Conservation (phyloP, 2,113 vertebrate species). For the pig (Sus scrofa) region T2T-Sscrofa CM000827.6:72766501-72767000, state of each 20-base stretch:
- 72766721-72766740: background rate
- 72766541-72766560: conserved; percentile 3
- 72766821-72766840: conserved; percentile 91
- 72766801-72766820: conserved; percentile 96
- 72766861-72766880: conserved; percentile 97
- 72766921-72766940: conserved; percentile 97
- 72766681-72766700: background rate
- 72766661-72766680: conserved; percentile 43
- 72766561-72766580: background rate
- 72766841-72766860: conserved; percentile 95
- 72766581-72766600: background rate
- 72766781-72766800: conserved; percentile 96
- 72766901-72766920: conserved; percentile 91
- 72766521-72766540: background rate
- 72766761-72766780: conserved; percentile 92
- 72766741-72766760: conserved; percentile 67
- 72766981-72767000: background rate
- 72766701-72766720: conserved; percentile 39
- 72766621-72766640: background rate
- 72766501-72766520: background rate
- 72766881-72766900: conserved; percentile 95
- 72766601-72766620: background rate
- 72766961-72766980: conserved; percentile 89
- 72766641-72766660: conserved; percentile 40
- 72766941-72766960: conserved; percentile 93